Conservation (phyloP, 2,797 vertebrate species). For the Emys orbicularis region DNA sequence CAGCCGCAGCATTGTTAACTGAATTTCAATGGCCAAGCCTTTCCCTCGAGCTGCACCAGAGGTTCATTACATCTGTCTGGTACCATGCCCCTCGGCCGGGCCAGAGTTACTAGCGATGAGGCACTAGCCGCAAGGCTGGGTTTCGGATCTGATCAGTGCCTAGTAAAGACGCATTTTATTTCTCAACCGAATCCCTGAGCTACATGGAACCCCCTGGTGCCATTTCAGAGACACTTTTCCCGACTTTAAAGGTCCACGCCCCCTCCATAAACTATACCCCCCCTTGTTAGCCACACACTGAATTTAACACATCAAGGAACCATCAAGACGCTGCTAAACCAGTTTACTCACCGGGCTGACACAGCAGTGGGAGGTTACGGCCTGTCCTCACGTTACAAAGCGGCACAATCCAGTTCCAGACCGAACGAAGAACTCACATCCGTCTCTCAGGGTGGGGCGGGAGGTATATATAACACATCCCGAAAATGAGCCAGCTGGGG, state of each 20-base stretch:
- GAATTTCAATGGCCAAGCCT: background rate
- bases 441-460: accelerated
- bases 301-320: accelerated
- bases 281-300: accelerated
- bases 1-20: background rate
- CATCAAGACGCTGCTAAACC: background rate
- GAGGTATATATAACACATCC: background rate
- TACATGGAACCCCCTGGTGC: background rate
- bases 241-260: background rate
- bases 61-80: no score
- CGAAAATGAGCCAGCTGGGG: background rate
- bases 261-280: background rate
- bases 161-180: background rate
- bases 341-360: background rate
- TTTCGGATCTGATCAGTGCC: background rate
- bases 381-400: accelerated
- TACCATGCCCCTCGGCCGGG: background rate
- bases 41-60: background rate
- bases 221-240: background rate
- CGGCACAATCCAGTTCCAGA: accelerated
- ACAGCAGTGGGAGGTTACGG: accelerated
- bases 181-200: background rate
- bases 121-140: background rate
- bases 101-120: background rate
- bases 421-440: background rate